Percentiles rank a stretch among this genome's conserved stretches.
These are phyloP conservation scores for Maniola hyperantus DNA, from an alignment of 2,888 invertebrate species.

Conservation along the genomic window DNA sequence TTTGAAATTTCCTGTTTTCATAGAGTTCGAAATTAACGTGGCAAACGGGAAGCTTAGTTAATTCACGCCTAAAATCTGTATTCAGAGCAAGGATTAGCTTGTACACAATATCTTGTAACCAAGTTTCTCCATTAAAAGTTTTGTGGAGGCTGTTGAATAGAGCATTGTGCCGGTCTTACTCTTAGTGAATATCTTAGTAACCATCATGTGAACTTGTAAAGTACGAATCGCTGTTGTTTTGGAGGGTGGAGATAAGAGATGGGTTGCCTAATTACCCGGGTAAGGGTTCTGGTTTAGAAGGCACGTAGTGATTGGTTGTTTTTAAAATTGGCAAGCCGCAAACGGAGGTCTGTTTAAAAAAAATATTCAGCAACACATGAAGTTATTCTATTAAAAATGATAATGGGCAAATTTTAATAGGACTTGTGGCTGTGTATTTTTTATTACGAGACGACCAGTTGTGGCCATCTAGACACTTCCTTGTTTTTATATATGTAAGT, in stretches of 20 bases:
- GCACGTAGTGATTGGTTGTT: too few relatives aligned
- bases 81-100: constrained; percentile 12
- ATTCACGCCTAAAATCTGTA: constrained; percentile 3
- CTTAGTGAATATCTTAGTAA: constrained; percentile 1
- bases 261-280: neutral
- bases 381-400: too few relatives aligned
- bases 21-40: constrained; percentile 8
- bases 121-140: constrained; percentile 31
- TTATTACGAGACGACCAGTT: too few relatives aligned
- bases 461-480: too few relatives aligned
- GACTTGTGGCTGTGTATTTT: too few relatives aligned
- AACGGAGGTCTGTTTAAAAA: too few relatives aligned
- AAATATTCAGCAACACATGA: too few relatives aligned
- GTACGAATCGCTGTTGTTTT: neutral
- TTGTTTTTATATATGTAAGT: too few relatives aligned
- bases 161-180: neutral
- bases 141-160: constrained; percentile 8
- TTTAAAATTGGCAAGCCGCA: too few relatives aligned
- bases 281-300: neutral
- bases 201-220: neutral
- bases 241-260: neutral
- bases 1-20: constrained; percentile 6
- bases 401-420: too few relatives aligned
- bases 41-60: constrained; percentile 11
- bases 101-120: constrained; percentile 15